Conservation (phyloP, 2,113 vertebrate species). For the Fregetta grallaria region DNA sequence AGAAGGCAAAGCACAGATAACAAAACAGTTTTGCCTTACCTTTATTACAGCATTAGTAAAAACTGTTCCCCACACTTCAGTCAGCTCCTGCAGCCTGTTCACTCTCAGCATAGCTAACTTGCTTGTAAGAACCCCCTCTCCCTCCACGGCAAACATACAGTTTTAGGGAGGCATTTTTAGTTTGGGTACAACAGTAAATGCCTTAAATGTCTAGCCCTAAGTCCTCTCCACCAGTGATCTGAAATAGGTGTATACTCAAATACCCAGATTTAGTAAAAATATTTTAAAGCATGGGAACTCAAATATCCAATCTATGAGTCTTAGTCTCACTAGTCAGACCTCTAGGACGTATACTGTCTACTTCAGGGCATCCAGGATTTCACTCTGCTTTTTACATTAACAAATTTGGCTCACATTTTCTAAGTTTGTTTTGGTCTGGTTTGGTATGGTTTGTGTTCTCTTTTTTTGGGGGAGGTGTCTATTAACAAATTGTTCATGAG, state of each 20-base stretch:
- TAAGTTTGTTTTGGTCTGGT: background rate
- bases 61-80: background rate
- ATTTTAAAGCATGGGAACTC: background rate
- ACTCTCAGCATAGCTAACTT: background rate
- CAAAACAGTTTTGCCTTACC: background rate
- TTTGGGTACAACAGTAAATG: background rate
- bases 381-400: background rate
- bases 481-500: background rate
- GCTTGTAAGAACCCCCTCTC: background rate
- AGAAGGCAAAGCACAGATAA: background rate
- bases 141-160: background rate
- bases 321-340: background rate
- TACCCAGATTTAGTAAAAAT: background rate
- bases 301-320: background rate
- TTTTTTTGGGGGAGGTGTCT: too few species aligned
- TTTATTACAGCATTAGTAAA: background rate
- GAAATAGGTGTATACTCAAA: background rate
- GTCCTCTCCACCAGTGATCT: background rate
- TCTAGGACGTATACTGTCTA: background rate
- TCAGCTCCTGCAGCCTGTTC: background rate
- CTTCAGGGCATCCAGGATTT: background rate
- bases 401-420: background rate
- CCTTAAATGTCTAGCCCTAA: background rate
- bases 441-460: too few species aligned
- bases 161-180: background rate